Evolutionary conservation across 2,797 vertebrate genomes (phyloP).

Genomic region (Lycodopsis pacificus): DNA sequence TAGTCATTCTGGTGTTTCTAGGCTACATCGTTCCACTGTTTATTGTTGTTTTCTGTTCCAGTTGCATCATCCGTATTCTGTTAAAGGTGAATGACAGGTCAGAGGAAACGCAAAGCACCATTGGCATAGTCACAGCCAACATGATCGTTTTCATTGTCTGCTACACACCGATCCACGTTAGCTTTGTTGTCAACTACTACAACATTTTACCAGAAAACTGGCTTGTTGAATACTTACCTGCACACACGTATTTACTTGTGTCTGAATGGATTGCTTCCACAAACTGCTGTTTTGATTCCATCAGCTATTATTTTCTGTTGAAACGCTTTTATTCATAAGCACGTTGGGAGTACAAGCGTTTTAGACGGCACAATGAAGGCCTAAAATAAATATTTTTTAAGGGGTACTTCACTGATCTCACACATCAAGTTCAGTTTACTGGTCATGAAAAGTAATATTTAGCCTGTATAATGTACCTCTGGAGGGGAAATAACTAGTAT

Average conservation of each 20-base stretch:
- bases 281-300: conserved; percentile 88
- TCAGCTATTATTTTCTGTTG: conserved; percentile 88
- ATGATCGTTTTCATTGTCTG: conserved; percentile 86
- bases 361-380: not conserved
- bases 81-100: conserved; percentile 29
- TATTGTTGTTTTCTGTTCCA: conserved; percentile 71
- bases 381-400: not conserved
- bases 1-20: conserved; percentile 37
- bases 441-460: not conserved
- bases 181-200: conserved; percentile 57
- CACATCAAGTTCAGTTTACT: not conserved
- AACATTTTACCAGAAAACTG: accelerated
- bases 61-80: conserved; percentile 67
- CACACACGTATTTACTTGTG: conserved; percentile 13
- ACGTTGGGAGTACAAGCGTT: not conserved
- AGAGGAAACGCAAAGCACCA: conserved; percentile 60
- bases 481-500: not conserved
- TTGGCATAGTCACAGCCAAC: conserved; percentile 81
- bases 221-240: accelerated
- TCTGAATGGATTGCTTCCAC: conserved; percentile 81
- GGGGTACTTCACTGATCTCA: not conserved
- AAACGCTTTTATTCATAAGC: conserved; percentile 53
- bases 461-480: not conserved
- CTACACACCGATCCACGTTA: conserved; percentile 84
- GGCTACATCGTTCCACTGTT: conserved; percentile 75